Conservation (phyloP, 2,888 invertebrate genomes). For the Leptura quadrifasciata region DNA sequence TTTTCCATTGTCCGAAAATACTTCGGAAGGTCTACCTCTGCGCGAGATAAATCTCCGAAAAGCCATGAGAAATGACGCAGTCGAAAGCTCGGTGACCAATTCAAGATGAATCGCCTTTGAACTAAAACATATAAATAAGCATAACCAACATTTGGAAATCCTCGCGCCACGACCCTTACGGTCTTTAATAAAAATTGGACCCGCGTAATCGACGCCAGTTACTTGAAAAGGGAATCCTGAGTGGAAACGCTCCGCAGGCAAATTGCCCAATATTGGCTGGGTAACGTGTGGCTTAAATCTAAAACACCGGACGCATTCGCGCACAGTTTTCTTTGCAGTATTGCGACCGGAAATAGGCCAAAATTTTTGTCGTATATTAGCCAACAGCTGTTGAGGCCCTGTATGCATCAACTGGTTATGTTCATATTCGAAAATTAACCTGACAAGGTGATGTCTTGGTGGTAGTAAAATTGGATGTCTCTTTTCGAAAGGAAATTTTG, state of each 20-base stretch:
- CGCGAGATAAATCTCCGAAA: slow-evolving; percentile 49
- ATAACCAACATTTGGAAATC: slow-evolving; percentile 49
- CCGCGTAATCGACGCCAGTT: slow-evolving; percentile 53
- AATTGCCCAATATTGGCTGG: slow-evolving; percentile 48
- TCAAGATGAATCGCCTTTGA: slow-evolving; percentile 54
- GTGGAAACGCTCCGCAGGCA: too few species aligned
- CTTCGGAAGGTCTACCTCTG: neutral
- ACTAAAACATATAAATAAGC: slow-evolving; percentile 54
- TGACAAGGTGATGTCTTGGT: slow-evolving; percentile 40
- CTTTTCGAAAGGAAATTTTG: slow-evolving; percentile 34
- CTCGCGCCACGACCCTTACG: slow-evolving; percentile 48
- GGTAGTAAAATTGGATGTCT: slow-evolving; percentile 44
- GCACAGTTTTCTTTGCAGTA: slow-evolving; percentile 49
- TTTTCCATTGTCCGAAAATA: too few species aligned
- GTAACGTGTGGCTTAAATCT: slow-evolving; percentile 44
- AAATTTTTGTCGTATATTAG: slow-evolving; percentile 51
- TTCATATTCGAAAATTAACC: slow-evolving; percentile 40
- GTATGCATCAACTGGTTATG: slow-evolving; percentile 50
- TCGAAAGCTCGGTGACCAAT: slow-evolving; percentile 39
- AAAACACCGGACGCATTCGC: slow-evolving; percentile 51
- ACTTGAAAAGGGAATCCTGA: slow-evolving; percentile 48
- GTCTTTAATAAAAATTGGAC: slow-evolving; percentile 53
- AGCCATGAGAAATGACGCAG: slow-evolving; percentile 51
- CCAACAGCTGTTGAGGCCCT: slow-evolving; percentile 55
- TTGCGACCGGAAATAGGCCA: slow-evolving; percentile 52